These are phyloP conservation scores for Sarcophaga variegata DNA, from an alignment of 2,888 invertebrate species.

Conservation along the genomic window DNA sequence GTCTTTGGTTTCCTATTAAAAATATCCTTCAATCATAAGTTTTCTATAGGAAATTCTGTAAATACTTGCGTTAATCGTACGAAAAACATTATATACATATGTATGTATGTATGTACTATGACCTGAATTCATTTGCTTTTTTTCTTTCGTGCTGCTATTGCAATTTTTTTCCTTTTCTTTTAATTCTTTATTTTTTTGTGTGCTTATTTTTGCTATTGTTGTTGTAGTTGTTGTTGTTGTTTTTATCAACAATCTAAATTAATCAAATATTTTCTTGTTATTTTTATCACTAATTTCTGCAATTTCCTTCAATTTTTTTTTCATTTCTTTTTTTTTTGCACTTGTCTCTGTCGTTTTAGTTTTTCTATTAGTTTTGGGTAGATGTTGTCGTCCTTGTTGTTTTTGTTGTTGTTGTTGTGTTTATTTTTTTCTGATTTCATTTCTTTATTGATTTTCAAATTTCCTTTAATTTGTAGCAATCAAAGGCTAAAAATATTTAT, in stretches of 20 bases:
- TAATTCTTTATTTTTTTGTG: background rate
- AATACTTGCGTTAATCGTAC: too few species aligned
- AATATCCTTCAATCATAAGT: background rate
- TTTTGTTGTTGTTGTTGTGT: slow-evolving; percentile 9
- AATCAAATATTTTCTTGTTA: slow-evolving; percentile 63
- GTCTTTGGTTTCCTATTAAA: background rate
- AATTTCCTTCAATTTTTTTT: slow-evolving; percentile 59
- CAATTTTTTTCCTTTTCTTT: background rate
- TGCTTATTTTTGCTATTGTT: background rate
- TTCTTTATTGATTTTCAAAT: slow-evolving; percentile 68
- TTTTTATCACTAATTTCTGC: slow-evolving; percentile 64
- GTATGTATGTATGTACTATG: too few species aligned
- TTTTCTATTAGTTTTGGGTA: background rate
- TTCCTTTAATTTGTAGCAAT: slow-evolving; percentile 70
- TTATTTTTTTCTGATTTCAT: slow-evolving; percentile 23
- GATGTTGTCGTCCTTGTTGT: too few species aligned
- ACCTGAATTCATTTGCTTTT: too few species aligned
- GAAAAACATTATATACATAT: too few species aligned
- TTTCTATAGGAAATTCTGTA: too few species aligned
- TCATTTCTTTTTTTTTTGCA: background rate
- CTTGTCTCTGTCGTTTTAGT: slow-evolving; percentile 52
- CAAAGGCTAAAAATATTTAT: slow-evolving; percentile 69
- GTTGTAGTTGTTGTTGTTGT: background rate
- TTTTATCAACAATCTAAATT: slow-evolving; percentile 45
- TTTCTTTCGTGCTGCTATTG: too few species aligned